Percentiles rank a stretch among this genome's conserved stretches.
Conservation (phyloP, 2,797 vertebrate genomes). For the Mus minutoides region DNA sequence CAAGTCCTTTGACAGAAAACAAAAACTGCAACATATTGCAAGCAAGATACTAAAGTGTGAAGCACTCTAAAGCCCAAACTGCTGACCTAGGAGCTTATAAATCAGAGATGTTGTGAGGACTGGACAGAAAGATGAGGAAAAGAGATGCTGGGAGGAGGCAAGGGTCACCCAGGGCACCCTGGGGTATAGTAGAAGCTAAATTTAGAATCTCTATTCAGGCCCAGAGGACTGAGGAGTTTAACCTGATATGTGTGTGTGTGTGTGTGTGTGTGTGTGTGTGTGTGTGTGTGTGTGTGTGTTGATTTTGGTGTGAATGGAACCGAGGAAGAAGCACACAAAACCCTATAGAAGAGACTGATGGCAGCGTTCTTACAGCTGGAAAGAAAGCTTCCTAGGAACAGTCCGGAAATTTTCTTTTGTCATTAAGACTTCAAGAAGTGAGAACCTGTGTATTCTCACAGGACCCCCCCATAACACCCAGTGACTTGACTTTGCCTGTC, state of each 20-base stretch:
- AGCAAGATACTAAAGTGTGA: not conserved
- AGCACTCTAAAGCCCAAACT: not conserved
- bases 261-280: not conserved
- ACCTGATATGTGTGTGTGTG: not conserved
- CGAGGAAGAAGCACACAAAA: no score
- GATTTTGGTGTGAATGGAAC: not conserved
- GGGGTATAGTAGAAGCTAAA: not conserved
- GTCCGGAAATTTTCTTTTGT: not conserved
- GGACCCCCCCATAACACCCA: not conserved
- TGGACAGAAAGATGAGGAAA: not conserved
- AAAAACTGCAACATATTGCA: not conserved
- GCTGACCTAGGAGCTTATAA: not conserved
- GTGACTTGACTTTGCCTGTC: not conserved
- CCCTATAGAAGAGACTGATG: no score
- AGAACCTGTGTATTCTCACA: not conserved
- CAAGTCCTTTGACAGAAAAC: not conserved
- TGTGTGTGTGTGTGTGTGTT: not conserved
- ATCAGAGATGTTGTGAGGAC: not conserved
- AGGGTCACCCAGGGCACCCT: no score
- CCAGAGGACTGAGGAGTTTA: not conserved
- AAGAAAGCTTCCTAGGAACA: not conserved
- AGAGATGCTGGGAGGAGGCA: not conserved
- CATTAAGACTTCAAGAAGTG: not conserved
- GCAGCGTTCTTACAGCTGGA: not conserved
- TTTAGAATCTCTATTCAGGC: not conserved